A percentile compares a stretch with the other conserved stretches of the same genome.
phyloP scores from a whole-genome alignment of 23 tunicate species.

The Diplosoma virens region DNA sequence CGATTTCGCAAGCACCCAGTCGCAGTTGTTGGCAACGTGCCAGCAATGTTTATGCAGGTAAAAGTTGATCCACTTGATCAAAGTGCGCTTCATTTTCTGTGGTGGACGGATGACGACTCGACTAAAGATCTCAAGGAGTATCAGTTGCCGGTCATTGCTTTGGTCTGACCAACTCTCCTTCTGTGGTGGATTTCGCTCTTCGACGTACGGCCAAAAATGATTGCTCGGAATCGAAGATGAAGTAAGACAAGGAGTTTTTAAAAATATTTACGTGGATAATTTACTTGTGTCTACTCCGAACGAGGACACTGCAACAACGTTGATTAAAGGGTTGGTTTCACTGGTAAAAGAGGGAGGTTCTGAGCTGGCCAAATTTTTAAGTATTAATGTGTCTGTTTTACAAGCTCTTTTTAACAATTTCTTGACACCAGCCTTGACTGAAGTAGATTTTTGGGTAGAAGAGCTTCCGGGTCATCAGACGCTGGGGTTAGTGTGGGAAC shows the following conservation, averaged over 20 bases:
- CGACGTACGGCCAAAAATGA: neutral
- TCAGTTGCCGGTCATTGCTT: constrained; percentile 17
- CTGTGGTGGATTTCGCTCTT: neutral
- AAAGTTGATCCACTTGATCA: neutral
- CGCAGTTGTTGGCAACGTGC: neutral
- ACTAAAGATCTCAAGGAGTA: neutral
- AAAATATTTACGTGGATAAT: constrained; percentile 3
- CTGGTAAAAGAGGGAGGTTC: neutral
- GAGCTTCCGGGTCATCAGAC: neutral
- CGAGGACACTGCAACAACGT: neutral
- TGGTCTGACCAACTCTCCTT: constrained; percentile 10
- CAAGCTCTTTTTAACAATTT: neutral
- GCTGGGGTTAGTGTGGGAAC: constrained; percentile 8
- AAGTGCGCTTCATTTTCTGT: constrained; percentile 1
- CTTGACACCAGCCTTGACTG: neutral
- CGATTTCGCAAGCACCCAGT: constrained; percentile 18
- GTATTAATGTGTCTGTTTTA: neutral
- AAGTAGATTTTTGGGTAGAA: neutral
- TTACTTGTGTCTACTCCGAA: neutral
- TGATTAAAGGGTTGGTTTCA: neutral
- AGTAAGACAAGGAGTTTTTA: neutral
- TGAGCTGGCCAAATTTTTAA: neutral
- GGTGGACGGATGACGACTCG: constrained; percentile 19
- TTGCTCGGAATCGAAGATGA: neutral
- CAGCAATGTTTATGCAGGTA: constrained; percentile 23